phyloP scores from a whole-genome alignment of 2,113 vertebrate species.

The Tylochromis polylepis region DNA sequence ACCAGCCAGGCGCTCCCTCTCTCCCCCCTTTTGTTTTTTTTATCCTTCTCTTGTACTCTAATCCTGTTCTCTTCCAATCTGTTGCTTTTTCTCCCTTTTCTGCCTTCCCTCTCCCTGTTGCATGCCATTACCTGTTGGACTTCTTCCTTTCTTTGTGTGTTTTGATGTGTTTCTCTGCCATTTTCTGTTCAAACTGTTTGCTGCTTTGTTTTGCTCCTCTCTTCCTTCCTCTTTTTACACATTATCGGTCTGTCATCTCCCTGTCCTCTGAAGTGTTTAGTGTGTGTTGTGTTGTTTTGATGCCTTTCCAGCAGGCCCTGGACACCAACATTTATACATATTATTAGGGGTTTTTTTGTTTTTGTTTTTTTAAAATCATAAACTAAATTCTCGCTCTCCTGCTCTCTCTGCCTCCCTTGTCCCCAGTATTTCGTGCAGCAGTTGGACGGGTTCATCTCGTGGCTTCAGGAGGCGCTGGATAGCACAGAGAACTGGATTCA shows the following conservation, averaged over 20 bases:
- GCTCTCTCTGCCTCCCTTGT: neutral
- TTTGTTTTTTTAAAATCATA: neutral
- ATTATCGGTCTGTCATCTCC: neutral
- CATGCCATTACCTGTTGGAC: slow-evolving; percentile 11
- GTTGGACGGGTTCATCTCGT: slow-evolving; percentile 93
- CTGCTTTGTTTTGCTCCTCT: neutral
- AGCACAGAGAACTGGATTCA: slow-evolving; percentile 95
- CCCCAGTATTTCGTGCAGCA: slow-evolving; percentile 88
- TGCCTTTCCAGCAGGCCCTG: neutral
- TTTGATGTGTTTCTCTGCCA: neutral
- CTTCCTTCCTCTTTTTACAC: neutral
- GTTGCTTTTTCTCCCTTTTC: neutral
- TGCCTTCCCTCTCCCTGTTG: neutral
- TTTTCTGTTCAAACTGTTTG: neutral
- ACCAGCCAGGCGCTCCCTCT: neutral
- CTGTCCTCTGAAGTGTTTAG: neutral
- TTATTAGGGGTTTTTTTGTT: neutral
- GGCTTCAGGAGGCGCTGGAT: slow-evolving; percentile 93
- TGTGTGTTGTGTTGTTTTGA: neutral
- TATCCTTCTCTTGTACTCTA: neutral
- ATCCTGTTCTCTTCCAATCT: neutral
- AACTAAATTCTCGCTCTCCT: neutral
- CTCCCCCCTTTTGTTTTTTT: neutral
- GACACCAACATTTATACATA: neutral
- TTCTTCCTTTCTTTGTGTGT: neutral